Conservation (phyloP, 2,797 vertebrate genomes). For the Leptatherina wallacei region DNA sequence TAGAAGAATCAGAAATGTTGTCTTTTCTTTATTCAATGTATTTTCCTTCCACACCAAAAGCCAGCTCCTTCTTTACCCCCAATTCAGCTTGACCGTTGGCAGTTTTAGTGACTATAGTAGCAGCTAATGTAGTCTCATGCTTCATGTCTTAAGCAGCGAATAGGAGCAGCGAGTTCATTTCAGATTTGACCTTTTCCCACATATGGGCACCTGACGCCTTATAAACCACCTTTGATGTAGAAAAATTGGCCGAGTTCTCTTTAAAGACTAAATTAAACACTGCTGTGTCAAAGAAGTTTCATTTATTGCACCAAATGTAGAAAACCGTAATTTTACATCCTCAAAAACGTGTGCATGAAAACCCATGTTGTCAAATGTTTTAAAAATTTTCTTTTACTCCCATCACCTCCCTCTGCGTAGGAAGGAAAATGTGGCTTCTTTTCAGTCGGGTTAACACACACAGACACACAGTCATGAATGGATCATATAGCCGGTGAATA, state of each 20-base stretch:
- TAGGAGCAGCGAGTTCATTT: neutral
- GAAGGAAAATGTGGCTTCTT: constrained; percentile 11
- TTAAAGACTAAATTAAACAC: neutral
- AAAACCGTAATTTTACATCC: neutral
- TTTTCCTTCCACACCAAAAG: neutral
- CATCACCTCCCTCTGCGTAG: neutral
- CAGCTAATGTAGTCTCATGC: neutral
- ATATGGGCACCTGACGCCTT: neutral
- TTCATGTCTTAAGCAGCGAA: neutral
- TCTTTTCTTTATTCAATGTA: neutral
- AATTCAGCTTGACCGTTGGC: neutral
- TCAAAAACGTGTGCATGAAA: neutral
- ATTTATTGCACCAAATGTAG: neutral
- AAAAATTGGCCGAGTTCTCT: neutral
- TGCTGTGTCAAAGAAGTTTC: neutral
- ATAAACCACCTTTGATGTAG: neutral
- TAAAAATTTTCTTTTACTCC: neutral
- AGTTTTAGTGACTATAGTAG: neutral
- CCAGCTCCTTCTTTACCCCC: neutral
- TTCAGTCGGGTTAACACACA: constrained; percentile 14
- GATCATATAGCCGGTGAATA: constrained; percentile 57
- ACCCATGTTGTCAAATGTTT: too few relatives aligned
- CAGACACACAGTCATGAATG: constrained; percentile 18
- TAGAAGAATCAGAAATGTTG: neutral
- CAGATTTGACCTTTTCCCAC: neutral